phyloP scores from a whole-genome alignment of 2,797 vertebrate genomes.

The Anguilla obscura region DNA sequence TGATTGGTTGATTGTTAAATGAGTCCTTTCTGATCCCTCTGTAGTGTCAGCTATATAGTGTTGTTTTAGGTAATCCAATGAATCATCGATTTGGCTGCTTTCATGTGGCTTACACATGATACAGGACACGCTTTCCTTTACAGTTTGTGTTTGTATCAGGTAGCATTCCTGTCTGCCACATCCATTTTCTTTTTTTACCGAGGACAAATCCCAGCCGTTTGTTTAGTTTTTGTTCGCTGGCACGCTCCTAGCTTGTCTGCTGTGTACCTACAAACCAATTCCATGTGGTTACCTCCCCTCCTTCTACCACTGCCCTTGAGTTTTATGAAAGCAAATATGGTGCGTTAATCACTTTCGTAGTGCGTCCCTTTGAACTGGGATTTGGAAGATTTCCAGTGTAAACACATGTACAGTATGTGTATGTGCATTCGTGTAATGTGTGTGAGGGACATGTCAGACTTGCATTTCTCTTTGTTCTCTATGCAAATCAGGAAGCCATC shows the following conservation, averaged over 20 bases:
- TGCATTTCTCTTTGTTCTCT: not conserved
- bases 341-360: conserved; percentile 17
- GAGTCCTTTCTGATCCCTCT: conserved; percentile 11
- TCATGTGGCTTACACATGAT: not conserved
- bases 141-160: not conserved
- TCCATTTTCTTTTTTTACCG: not conserved
- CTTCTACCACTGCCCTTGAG: conserved; percentile 43
- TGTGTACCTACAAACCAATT: conserved; percentile 41
- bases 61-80: conserved; percentile 9
- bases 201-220: not conserved
- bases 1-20: conserved; percentile 12
- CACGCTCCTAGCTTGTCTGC: not conserved
- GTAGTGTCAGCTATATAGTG: not conserved
- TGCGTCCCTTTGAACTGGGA: conserved; percentile 40
- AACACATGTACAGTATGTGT: conserved; percentile 14
- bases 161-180: not conserved
- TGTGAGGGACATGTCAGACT: conserved; percentile 12
- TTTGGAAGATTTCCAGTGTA: conserved; percentile 40
- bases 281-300: conserved; percentile 46
- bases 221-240: not conserved
- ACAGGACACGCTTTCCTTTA: not conserved
- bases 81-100: not conserved
- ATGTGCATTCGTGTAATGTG: not conserved
- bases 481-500: conserved; percentile 21
- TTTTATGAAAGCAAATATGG: conserved; percentile 40